Evolutionary conservation across 2,888 invertebrate genomes (phyloP).

Genomic region (Synanthedon myopaeformis): DNA sequence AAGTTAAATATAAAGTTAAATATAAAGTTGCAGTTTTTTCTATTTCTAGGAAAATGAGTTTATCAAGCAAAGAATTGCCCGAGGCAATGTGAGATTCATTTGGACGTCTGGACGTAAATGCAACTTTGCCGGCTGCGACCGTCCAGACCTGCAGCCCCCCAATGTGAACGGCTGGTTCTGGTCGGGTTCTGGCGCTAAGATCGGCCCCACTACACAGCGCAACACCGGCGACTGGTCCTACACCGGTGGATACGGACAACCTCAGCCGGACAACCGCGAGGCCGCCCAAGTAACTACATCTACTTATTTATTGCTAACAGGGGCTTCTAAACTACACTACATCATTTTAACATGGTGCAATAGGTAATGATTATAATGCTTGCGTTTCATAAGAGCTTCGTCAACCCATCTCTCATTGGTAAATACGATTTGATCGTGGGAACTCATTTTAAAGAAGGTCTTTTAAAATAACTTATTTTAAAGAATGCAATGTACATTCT

Average conservation of each 20-base stretch:
- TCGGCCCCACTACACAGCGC: conserved; percentile 88
- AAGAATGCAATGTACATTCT: no score
- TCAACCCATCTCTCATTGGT: no score
- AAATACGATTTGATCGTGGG: no score
- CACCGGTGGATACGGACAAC: conserved; percentile 88
- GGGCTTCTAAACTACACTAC: no score
- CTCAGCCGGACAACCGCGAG: conserved; percentile 91
- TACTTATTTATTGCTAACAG: no score
- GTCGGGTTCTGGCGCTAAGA: conserved; percentile 93
- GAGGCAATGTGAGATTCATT: conserved; percentile 84
- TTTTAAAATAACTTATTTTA: no score
- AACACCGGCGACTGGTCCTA: conserved; percentile 92
- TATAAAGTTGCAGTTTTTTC: conserved; percentile 1
- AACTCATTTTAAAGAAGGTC: no score
- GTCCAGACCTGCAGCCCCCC: conserved; percentile 84
- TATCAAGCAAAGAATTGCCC: conserved; percentile 85
- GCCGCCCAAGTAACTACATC: conserved; percentile 78
- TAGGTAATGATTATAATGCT: no score
- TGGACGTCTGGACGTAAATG: conserved; percentile 95
- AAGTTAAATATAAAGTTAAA: conserved; percentile 1
- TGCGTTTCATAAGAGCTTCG: no score
- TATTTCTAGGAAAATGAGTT: conserved; percentile 81
- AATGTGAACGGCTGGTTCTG: conserved; percentile 94
- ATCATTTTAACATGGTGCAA: no score
- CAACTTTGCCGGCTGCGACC: conserved; percentile 91